Conservation (phyloP, 1,140 invertebrate genomes). For the Ectropis grisescens region DNA sequence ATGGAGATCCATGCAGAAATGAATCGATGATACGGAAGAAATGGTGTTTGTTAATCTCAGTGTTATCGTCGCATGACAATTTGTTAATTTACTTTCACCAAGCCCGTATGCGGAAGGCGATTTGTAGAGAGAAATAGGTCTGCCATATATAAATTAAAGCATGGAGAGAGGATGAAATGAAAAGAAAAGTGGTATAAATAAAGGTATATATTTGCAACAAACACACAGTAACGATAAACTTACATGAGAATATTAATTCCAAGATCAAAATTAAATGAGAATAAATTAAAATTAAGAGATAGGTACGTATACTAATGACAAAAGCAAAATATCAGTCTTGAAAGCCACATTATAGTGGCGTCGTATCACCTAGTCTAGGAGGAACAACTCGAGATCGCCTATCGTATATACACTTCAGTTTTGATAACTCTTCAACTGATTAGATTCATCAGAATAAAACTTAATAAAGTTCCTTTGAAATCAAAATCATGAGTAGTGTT, state of each 20-base stretch:
- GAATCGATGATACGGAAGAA: conserved; percentile 63
- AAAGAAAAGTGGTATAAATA: conserved; percentile 64
- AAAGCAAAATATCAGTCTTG: conserved; percentile 49
- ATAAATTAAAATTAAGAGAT: conserved; percentile 46
- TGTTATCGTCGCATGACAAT: conserved; percentile 44
- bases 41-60: conserved; percentile 60
- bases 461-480: too few relatives aligned
- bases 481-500: too few relatives aligned
- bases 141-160: conserved; percentile 58
- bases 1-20: conserved; percentile 65
- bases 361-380: conserved; percentile 33
- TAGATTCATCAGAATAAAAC: conserved; percentile 1
- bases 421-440: conserved; percentile 13
- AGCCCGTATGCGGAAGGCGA: conserved; percentile 50
- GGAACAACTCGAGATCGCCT: conserved; percentile 57
- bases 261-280: neutral
- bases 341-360: conserved; percentile 19
- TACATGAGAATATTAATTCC: conserved; percentile 35
- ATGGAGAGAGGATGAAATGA: conserved; percentile 64
- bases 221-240: conserved; percentile 61
- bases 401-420: too few relatives aligned
- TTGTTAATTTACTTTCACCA: conserved; percentile 55
- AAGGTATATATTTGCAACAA: conserved; percentile 69
- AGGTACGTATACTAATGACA: conserved; percentile 42
- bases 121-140: conserved; percentile 50